These are phyloP conservation scores for Melanogrammus aeglefinus DNA, from an alignment of 2,797 vertebrate species.

Conservation along the genomic window DNA sequence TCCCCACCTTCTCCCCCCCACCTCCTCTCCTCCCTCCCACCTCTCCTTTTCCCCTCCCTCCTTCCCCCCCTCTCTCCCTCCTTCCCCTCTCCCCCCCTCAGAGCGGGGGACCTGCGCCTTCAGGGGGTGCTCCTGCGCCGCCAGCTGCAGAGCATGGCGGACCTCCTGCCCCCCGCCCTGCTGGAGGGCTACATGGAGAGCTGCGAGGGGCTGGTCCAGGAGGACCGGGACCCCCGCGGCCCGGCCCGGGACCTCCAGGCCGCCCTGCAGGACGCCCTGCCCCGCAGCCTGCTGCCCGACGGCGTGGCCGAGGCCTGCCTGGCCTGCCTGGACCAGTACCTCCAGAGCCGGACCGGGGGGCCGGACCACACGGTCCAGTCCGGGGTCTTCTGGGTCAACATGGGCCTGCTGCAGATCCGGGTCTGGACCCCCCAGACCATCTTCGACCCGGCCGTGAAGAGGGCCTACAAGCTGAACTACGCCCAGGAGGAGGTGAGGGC, in stretches of 20 bases:
- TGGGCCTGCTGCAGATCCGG: conserved; percentile 90
- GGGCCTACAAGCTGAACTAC: conserved; percentile 89
- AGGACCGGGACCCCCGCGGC: conserved; percentile 65
- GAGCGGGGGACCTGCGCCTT: conserved; percentile 80
- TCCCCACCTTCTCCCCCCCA: too few species aligned
- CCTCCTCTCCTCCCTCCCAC: too few species aligned
- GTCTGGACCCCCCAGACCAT: conserved; percentile 89
- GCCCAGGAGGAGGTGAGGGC: conserved; percentile 85
- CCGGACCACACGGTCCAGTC: conserved; percentile 69
- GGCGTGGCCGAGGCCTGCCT: conserved; percentile 79
- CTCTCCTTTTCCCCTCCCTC: too few species aligned
- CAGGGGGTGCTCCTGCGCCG: conserved; percentile 81
- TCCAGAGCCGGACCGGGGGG: conserved; percentile 59
- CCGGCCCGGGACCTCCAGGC: conserved; percentile 81
- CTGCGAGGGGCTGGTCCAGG: conserved; percentile 77
- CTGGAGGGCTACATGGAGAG: conserved; percentile 81
- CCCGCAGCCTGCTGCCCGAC: conserved; percentile 78
- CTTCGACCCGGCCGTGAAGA: conserved; percentile 93
- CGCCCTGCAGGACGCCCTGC: conserved; percentile 73
- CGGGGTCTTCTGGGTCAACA: conserved; percentile 90
- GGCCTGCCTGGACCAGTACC: conserved; percentile 83
- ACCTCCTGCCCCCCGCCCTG: conserved; percentile 77
- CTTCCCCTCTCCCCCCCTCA: conserved; percentile 36
- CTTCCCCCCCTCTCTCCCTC: too few species aligned
- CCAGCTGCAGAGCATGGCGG: conserved; percentile 82